Percentiles rank a stretch among this genome's conserved stretches.
phyloP scores from a whole-genome alignment of 2,797 vertebrate genomes.

The Rhincodon typus region DNA sequence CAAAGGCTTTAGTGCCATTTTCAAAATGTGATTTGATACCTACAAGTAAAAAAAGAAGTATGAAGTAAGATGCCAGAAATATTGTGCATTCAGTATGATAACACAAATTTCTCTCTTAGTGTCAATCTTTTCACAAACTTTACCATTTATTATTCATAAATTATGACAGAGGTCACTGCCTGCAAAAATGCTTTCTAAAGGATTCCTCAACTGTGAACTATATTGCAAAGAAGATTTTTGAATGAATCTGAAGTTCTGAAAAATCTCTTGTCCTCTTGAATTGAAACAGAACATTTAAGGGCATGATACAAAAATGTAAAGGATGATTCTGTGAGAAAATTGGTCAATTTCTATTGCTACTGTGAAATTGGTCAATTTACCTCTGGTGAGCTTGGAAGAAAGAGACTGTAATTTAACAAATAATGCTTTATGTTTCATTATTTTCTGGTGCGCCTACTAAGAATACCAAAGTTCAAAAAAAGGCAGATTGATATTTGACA shows the following conservation, averaged over 20 bases:
- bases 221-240: not conserved
- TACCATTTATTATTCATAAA: not conserved
- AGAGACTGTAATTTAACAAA: slow-evolving; percentile 9
- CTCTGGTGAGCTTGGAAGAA: slow-evolving; percentile 7
- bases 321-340: slow-evolving; percentile 30
- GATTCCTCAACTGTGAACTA: not conserved
- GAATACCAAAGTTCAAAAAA: not conserved
- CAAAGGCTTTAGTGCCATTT: not conserved
- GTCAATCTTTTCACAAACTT: not conserved
- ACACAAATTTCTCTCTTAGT: not conserved
- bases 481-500: not conserved
- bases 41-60: not conserved
- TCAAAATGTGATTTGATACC: not conserved
- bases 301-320: not conserved
- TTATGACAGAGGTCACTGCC: not conserved
- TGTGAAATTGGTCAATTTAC: slow-evolving; percentile 33
- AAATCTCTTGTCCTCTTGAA: not conserved
- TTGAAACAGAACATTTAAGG: slow-evolving; percentile 23
- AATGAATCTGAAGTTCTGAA: slow-evolving; percentile 14
- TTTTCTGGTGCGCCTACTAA: not conserved
- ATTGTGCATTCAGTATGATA: not conserved
- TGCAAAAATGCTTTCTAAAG: not conserved
- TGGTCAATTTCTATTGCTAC: slow-evolving; percentile 31
- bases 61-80: not conserved
- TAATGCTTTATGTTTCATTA: slow-evolving; percentile 5